phyloP scores from a whole-genome alignment of 2,888 invertebrate species.

The Euzetes globulus region DNA sequence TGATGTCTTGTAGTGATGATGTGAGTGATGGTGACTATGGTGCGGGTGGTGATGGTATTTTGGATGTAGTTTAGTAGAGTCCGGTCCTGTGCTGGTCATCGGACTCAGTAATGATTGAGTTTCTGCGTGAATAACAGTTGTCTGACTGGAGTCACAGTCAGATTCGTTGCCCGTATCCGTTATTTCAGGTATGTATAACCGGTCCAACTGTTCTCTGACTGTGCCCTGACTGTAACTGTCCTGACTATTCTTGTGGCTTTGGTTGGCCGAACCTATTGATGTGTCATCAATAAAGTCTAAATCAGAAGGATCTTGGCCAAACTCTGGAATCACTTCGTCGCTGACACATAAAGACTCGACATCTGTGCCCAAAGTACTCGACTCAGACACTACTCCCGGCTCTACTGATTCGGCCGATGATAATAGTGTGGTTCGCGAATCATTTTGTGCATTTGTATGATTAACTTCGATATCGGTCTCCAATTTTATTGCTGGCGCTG shows the following conservation, averaged over 20 bases:
- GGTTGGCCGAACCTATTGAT: neutral
- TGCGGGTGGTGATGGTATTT: conserved; percentile 35
- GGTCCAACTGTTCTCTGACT: neutral
- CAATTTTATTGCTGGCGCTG: conserved; percentile 40
- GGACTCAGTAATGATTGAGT: conserved; percentile 5
- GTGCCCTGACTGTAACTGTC: neutral
- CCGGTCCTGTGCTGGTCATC: neutral
- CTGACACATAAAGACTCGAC: conserved; percentile 38
- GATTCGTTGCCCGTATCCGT: conserved; percentile 32
- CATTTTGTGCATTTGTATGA: conserved; percentile 13
- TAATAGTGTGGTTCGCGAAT: conserved; percentile 15
- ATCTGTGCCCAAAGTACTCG: conserved; percentile 40
- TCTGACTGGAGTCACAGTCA: conserved; percentile 39
- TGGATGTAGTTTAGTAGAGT: conserved; percentile 11
- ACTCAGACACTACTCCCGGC: conserved; percentile 36
- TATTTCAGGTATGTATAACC: neutral
- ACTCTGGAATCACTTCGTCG: conserved; percentile 26
- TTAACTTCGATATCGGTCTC: conserved; percentile 36
- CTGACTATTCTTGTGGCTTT: conserved; percentile 8
- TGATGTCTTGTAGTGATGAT: conserved; percentile 30
- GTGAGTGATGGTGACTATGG: conserved; percentile 36
- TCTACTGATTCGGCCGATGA: conserved; percentile 36
- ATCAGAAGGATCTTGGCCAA: neutral
- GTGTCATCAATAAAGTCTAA: conserved; percentile 24
- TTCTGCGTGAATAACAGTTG: conserved; percentile 39